Evolutionary conservation across 2,797 vertebrate genomes (phyloP).

Genomic region (Myotis vivesi): DNA sequence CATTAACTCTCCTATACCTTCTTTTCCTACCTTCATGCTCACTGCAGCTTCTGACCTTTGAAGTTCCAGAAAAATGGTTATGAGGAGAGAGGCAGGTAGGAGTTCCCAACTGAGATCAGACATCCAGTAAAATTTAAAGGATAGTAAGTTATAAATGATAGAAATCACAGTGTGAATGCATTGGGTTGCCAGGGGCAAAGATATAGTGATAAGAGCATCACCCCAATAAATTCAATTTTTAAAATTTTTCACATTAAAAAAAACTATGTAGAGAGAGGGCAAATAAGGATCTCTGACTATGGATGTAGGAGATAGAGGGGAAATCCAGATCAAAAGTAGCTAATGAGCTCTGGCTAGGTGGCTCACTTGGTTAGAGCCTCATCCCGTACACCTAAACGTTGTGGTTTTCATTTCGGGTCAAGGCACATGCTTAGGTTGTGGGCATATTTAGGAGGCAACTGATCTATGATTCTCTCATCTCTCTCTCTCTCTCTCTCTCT

Average conservation of each 20-base stretch:
- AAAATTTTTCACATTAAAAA: not conserved
- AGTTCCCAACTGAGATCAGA: not conserved
- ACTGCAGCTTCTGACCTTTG: constrained; percentile 33
- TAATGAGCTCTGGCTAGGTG: not conserved
- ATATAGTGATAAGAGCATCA: not conserved
- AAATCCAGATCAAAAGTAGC: not conserved
- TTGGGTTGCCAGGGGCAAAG: not conserved
- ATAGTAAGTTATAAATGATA: not conserved
- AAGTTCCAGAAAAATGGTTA: constrained; percentile 43
- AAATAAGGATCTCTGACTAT: not conserved
- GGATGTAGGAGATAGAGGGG: not conserved
- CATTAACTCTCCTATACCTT: not conserved
- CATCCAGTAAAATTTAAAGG: constrained; percentile 20
- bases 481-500: not conserved
- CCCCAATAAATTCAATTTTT: not conserved
- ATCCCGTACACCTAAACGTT: not conserved
- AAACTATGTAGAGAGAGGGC: not conserved
- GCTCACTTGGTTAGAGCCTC: not conserved
- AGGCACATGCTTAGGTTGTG: not conserved
- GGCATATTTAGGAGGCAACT: not conserved
- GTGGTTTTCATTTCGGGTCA: not conserved
- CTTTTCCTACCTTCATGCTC: not conserved
- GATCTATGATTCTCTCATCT: not conserved
- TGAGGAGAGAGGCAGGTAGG: constrained; percentile 44
- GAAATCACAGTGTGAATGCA: not conserved